phyloP scores from a whole-genome alignment of 2,113 vertebrate genomes.

The Hiodon tergisus region DNA sequence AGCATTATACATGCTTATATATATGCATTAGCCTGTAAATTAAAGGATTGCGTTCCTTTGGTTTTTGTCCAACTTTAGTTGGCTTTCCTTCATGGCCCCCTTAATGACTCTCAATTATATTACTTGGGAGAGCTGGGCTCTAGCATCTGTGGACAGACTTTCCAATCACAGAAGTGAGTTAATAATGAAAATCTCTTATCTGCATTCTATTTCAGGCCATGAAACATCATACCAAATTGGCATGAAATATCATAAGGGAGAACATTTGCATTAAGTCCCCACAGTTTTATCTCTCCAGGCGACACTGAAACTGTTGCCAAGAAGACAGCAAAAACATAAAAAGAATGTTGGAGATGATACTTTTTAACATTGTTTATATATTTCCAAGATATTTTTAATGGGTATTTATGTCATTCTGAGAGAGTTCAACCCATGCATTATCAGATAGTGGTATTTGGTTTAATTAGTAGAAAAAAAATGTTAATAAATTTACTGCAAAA shows the following conservation, averaged over 20 bases:
- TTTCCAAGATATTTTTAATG: no score
- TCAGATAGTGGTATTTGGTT: no score
- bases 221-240: background rate
- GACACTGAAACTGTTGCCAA: background rate
- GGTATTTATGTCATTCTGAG: no score
- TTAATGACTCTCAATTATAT: background rate
- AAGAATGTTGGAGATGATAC: background rate
- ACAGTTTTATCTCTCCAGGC: background rate
- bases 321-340: background rate
- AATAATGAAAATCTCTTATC: background rate
- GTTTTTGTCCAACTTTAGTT: background rate
- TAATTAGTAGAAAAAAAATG: no score
- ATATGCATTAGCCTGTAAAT: background rate
- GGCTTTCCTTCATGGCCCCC: background rate
- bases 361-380: no score
- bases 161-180: background rate
- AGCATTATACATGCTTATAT: background rate
- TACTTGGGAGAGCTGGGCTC: background rate
- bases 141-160: background rate
- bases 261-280: background rate
- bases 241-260: background rate
- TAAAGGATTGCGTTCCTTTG: background rate
- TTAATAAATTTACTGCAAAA: no score
- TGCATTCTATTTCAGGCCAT: background rate
- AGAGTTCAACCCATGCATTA: no score